A percentile compares a stretch with the other conserved stretches of the same genome.
phyloP scores from a whole-genome alignment of 2,113 vertebrate species.

The Mola mola region DNA sequence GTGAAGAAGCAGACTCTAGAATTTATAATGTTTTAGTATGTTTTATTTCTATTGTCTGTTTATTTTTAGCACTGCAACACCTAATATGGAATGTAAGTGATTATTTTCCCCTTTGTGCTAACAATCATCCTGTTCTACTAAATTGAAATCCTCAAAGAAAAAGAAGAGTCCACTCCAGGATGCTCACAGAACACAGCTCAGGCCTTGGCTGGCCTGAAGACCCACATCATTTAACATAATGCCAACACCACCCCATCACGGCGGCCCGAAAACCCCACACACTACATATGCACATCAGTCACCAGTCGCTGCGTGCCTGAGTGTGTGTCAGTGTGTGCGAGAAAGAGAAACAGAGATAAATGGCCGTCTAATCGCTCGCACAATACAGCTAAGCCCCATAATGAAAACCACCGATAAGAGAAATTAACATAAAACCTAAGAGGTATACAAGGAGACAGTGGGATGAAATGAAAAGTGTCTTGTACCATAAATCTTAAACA shows the following conservation, averaged over 20 bases:
- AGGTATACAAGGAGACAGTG: conserved; percentile 63
- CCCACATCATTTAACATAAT: conserved; percentile 69
- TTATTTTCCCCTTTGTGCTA: neutral
- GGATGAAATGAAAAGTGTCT: conserved; percentile 63
- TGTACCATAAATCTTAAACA: conserved; percentile 54
- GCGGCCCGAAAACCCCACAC: conserved; percentile 42
- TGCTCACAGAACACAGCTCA: conserved; percentile 21
- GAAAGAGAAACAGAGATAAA: conserved; percentile 60
- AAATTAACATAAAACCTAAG: conserved; percentile 75
- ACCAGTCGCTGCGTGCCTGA: conserved; percentile 34
- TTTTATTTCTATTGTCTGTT: conserved; percentile 8
- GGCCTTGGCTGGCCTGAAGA: conserved; percentile 43
- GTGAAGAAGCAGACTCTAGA: too few species aligned
- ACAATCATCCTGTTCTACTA: conserved; percentile 16
- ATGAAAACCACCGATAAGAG: conserved; percentile 72
- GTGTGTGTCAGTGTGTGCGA: conserved; percentile 13
- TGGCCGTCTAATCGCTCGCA: conserved; percentile 70
- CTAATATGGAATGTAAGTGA: too few species aligned
- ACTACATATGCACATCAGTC: conserved; percentile 62
- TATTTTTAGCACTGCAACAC: conserved; percentile 5
- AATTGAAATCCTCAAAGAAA: conserved; percentile 29
- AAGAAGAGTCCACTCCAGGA: conserved; percentile 17
- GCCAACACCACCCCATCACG: conserved; percentile 59
- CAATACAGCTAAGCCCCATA: conserved; percentile 67
- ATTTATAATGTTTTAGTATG: too few species aligned